Percentiles rank a stretch among this genome's conserved stretches.
These are phyloP conservation scores for Corythornis leucogaster DNA, from an alignment of 2,797 vertebrate species.

Conservation along the genomic window DNA sequence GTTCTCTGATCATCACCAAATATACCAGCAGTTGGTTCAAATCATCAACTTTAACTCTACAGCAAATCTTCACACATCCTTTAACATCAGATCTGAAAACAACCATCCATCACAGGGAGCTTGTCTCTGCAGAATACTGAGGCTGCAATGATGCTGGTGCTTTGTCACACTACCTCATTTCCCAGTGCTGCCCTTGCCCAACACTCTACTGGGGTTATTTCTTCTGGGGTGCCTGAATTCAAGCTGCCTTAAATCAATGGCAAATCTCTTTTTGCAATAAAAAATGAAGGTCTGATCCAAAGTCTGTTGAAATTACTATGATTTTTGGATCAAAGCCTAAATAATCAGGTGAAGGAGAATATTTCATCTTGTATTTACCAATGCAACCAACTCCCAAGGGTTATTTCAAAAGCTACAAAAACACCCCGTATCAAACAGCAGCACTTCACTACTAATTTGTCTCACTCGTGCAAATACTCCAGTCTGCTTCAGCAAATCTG, in stretches of 20 bases:
- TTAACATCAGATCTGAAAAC: not conserved
- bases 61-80: not conserved
- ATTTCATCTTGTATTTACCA: constrained; percentile 1
- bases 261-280: not conserved
- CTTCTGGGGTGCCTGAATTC: not conserved
- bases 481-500: not conserved
- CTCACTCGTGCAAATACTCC: constrained; percentile 13
- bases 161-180: not conserved
- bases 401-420: constrained; percentile 36
- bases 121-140: not conserved
- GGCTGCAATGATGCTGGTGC: not conserved
- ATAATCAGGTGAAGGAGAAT: constrained; percentile 25
- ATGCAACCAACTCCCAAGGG: not conserved
- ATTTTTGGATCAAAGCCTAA: constrained; percentile 39
- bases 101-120: not conserved
- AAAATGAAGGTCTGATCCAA: not conserved
- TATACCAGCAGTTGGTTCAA: not conserved
- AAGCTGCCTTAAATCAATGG: not conserved
- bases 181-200: not conserved
- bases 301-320: not conserved
- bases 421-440: constrained; percentile 2
- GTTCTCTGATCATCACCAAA: not conserved
- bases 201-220: not conserved
- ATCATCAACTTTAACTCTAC: not conserved
- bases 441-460: constrained; percentile 6